phyloP scores from a whole-genome alignment of 2,113 vertebrate species.

The Chaetodon trifascialis region DNA sequence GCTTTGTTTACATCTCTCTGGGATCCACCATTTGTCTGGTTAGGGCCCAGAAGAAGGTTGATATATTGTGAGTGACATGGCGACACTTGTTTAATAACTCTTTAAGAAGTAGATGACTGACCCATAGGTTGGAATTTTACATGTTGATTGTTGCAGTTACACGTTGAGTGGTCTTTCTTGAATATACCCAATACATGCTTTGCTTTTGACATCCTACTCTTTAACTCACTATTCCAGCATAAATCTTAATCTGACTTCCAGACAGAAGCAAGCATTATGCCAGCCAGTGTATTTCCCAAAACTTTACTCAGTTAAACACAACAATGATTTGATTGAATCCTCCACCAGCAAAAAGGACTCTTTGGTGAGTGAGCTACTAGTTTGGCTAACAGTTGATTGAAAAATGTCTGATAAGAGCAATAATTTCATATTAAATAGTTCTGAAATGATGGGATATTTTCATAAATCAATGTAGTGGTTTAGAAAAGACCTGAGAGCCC shows the following conservation, averaged over 20 bases:
- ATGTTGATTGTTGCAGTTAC: neutral
- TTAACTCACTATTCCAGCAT: neutral
- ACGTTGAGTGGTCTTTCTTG: neutral
- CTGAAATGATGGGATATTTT: neutral
- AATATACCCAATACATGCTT: neutral
- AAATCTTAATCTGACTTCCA: neutral
- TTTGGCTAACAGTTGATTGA: conserved; percentile 6
- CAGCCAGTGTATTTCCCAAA: neutral
- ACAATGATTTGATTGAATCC: conserved; percentile 7
- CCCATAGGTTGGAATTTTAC: neutral
- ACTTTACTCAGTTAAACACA: neutral
- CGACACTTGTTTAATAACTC: neutral
- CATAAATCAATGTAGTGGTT: conserved; percentile 22
- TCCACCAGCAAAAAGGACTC: conserved; percentile 12
- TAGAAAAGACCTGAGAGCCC: conserved; percentile 57
- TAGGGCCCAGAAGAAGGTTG: too few relatives aligned
- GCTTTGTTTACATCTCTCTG: neutral
- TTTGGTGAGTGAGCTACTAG: conserved; percentile 44
- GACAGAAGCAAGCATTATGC: neutral
- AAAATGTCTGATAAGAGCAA: neutral
- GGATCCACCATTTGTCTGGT: neutral
- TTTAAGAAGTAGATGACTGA: neutral
- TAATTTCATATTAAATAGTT: neutral
- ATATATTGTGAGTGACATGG: neutral
- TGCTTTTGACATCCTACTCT: neutral